Percentiles rank a stretch among this genome's conserved stretches.
phyloP scores from a whole-genome alignment of 2,113 vertebrate genomes.

The Proterorhinus semilunaris region DNA sequence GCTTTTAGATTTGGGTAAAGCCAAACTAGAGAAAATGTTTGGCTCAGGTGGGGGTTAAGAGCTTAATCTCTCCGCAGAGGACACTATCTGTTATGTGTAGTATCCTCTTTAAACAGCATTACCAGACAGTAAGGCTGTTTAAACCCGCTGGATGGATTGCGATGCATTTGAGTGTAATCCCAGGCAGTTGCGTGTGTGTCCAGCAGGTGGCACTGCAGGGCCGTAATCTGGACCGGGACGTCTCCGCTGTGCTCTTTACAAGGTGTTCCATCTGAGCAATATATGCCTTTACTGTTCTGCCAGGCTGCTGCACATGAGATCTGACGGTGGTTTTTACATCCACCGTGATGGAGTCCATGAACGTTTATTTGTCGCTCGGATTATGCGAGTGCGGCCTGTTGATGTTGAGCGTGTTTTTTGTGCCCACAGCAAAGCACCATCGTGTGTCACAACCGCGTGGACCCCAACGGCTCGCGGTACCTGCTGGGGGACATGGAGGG shows the following conservation, averaged over 20 bases:
- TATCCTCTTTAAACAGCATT: too few species aligned
- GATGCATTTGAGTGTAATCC: neutral
- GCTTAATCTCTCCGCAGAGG: too few species aligned
- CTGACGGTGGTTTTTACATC: neutral
- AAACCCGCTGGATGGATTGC: too few species aligned
- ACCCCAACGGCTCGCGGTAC: slow-evolving; percentile 94
- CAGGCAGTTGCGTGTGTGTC: neutral
- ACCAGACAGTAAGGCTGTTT: too few species aligned
- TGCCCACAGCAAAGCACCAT: slow-evolving; percentile 92
- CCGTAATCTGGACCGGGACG: neutral
- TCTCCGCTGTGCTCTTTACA: neutral
- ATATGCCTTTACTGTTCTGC: neutral
- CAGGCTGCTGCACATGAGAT: neutral
- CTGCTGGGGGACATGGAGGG: slow-evolving; percentile 98
- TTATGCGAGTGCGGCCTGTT: too few species aligned
- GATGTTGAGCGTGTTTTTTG: neutral
- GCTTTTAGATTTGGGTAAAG: too few species aligned
- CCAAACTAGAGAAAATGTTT: too few species aligned
- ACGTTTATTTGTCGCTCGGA: too few species aligned
- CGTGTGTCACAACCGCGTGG: slow-evolving; percentile 96
- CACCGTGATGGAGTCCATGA: neutral
- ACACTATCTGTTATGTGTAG: too few species aligned
- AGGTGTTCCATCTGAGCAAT: neutral
- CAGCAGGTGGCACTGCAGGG: neutral
- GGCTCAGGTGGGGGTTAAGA: too few species aligned